Base-by-base conservation (phyloP, 2,888 invertebrate species). In the Drosophila lutescens region DNA sequence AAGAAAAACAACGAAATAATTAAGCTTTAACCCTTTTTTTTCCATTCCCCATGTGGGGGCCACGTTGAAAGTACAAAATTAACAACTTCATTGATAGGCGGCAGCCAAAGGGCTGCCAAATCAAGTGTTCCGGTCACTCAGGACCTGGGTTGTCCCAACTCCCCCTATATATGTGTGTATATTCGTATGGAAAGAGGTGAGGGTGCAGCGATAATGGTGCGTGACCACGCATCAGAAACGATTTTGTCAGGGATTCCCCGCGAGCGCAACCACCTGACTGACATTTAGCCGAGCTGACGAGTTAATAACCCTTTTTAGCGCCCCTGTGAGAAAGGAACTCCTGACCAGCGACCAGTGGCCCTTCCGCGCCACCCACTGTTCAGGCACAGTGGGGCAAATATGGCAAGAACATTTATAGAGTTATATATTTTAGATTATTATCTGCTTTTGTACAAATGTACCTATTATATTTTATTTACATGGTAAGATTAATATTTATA, bases 271-370 rank as follows among this genome's bases (percentile, higher is more conserved):
- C 78, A 86, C 78, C 88, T 86, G 81, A 86, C 84, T 80, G 81
- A 86, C 88, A 82, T 82, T 87, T 86, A 85, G 75, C 66, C 79
- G 51, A 77, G 79, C 87, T 90, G 91, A 91, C 90, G 88, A 89
- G 90, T 90, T 90, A 91, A 90, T 90, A 90, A 91, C 90, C 90
- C 91, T 88, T 90, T 85, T 90, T 90, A 91, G 89, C 90, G 90
- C 65, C 83, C 85, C 80, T 79, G 82, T 80, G 86, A 79, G 82
- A 80, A 71, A 74, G 66, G 51, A 66, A 34, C 61, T 32, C 53
- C 58, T 43, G 34, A 44, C 44, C 36, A 36, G 20, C 17, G 55
- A 49, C 62, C 23, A 59, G n/a, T 49, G 46, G 46, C 41, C 40
- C 41, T 41, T 30, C 41, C 17, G 30, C 54, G 34, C 34, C 49